A percentile compares a stretch with the other conserved stretches of the same genome.
Conservation (phyloP, 2,888 invertebrate genomes). For the Carpatolechia fugitivella region DNA sequence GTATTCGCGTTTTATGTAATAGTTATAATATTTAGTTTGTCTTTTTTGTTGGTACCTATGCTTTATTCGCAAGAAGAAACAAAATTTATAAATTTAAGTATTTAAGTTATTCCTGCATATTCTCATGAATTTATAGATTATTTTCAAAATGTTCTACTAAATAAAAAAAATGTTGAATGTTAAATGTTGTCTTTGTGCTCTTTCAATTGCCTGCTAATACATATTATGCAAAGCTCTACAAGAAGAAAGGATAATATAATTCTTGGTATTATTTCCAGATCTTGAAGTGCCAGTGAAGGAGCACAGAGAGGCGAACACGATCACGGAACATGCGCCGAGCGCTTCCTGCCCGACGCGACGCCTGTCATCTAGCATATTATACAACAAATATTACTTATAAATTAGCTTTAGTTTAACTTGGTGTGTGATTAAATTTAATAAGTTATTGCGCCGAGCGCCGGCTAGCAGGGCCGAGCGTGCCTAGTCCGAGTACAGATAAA, state of each 20-base stretch:
- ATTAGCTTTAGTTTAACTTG: conserved; percentile 71
- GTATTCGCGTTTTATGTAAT: no score
- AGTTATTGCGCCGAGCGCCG: conserved; percentile 73
- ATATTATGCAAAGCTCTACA: no score
- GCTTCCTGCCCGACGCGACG: conserved; percentile 51
- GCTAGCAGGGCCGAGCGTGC: conserved; percentile 61
- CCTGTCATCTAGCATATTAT: conserved; percentile 58
- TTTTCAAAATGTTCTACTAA: no score
- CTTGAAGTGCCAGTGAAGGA: conserved; percentile 62
- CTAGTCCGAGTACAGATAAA: conserved; percentile 76
- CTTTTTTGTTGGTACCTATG: no score
- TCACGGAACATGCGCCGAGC: conserved; percentile 52
- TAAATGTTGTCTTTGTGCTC: no score
- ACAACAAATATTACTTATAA: conserved; percentile 68
- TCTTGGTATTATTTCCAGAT: conserved; percentile 55
- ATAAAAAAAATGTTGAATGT: no score
- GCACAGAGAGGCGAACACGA: conserved; percentile 38
- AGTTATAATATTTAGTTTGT: no score
- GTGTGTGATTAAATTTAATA: conserved; percentile 74
- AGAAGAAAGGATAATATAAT: conserved; percentile 12
- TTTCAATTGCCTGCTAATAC: no score
- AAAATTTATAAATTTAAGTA: no score
- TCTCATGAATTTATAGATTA: no score
- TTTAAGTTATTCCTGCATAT: no score
- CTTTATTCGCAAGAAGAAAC: no score